phyloP scores from a whole-genome alignment of 1,140 invertebrate genomes.

The Carposina sasakii region DNA sequence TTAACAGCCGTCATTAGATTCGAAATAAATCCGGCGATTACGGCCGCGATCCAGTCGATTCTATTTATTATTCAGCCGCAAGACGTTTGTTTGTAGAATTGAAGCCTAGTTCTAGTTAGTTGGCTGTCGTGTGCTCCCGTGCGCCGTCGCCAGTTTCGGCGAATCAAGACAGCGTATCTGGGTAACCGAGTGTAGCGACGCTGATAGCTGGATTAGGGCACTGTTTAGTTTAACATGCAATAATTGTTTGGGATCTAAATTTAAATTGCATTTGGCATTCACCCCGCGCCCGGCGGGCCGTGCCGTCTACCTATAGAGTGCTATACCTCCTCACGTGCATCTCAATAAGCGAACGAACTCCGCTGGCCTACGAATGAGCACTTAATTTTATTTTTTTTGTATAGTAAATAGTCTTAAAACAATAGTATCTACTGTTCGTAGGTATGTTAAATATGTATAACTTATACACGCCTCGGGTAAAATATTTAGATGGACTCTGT shows the following conservation, averaged over 20 bases:
- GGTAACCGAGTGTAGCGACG: neutral
- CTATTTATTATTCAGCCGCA: too few species aligned
- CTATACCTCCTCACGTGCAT: conserved; percentile 48
- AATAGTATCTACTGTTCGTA: conserved; percentile 47
- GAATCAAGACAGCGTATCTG: too few species aligned
- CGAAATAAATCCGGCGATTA: conserved; percentile 18
- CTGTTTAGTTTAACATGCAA: conserved; percentile 44
- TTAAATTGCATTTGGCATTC: conserved; percentile 65
- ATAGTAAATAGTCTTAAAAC: conserved; percentile 61
- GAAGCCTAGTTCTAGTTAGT: too few species aligned
- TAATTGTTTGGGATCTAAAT: conserved; percentile 57
- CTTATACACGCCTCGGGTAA: too few species aligned
- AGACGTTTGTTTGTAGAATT: too few species aligned
- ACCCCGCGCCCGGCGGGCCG: conserved; percentile 27
- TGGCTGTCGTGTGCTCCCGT: too few species aligned
- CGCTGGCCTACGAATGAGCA: conserved; percentile 56
- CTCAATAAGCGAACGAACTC: conserved; percentile 49
- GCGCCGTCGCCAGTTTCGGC: neutral
- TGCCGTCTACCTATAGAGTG: conserved; percentile 43
- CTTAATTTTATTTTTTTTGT: conserved; percentile 62
- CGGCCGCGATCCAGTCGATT: conserved; percentile 13
- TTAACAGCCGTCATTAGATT: conserved; percentile 7
- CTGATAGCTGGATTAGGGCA: conserved; percentile 44
- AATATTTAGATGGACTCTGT: too few species aligned
- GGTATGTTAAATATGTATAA: too few species aligned